Base-by-base conservation (phyloP, 2,888 invertebrate genomes). In the Agrypnus murinus region DNA sequence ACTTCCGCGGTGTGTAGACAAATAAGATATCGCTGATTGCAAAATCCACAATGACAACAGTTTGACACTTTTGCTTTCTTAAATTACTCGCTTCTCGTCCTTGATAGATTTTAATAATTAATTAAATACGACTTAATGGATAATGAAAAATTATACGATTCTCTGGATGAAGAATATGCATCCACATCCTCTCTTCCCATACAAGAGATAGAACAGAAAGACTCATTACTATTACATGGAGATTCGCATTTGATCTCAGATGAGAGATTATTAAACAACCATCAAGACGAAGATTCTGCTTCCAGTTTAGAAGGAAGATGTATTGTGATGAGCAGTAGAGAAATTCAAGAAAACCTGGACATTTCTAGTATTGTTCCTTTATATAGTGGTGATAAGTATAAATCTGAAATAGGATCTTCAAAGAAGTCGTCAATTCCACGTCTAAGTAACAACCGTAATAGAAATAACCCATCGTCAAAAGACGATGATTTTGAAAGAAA, bases 141-240 rank as follows among this genome's bases (percentile, higher is more conserved):
- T 17, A 71, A 70, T 25, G 77, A 77, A 38, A 67, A 63, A 12
- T 60, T 75, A 12, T 77, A 77, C 64, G 77, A 77, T 72, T 77
- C 77, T 5, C 57, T 77, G 19, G 76, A 77, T 14, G 76, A 76
- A 34, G 72, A 73, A 14, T 59, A 69, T 57, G 31, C 64, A 25
- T 67, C 65, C 10, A 62, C 38, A 31, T 57, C 58, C 6, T 65
- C 60, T 12, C 7, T 31, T 1, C 48, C 38, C 1, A n/a, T n/a
- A n/a, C 5, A 19, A 64, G 19, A 9, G 31, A 15, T 0, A 19
- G 31, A n/a, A 17, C 43, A 14, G 15, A 48, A 2, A 9, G 15
- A 14, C 7, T 3, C 3, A 14, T 5, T 14, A 6, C 3, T 2
- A 9, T 9, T 15, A n/a, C n/a, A 2, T 4, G 14, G 8, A 5